These are phyloP conservation scores for Drosophila anceps DNA, from an alignment of 2,888 invertebrate genomes.

Conservation along the genomic window DNA sequence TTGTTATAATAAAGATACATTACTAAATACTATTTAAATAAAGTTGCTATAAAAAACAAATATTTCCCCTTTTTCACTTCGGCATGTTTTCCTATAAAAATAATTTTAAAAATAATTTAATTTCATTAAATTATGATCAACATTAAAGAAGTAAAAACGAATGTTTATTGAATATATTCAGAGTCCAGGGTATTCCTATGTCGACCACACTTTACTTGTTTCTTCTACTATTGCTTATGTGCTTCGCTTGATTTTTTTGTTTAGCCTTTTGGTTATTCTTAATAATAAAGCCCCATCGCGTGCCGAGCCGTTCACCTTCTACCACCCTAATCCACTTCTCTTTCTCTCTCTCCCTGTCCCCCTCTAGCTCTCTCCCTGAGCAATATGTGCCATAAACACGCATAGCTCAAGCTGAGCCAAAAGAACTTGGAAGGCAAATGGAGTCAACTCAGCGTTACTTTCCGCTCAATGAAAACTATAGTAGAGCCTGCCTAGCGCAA, in stretches of 20 bases:
- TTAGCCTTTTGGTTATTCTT: conserved; percentile 62
- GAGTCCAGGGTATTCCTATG: background rate
- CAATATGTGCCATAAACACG: conserved; percentile 50
- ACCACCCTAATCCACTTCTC: background rate
- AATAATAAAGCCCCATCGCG: conserved; percentile 57
- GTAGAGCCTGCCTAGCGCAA: background rate
- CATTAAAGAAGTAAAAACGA: too few species aligned
- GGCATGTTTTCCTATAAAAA: too few species aligned
- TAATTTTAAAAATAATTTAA: too few species aligned
- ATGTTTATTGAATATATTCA: background rate
- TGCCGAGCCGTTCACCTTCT: conserved; percentile 31
- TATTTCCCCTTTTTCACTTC: too few species aligned
- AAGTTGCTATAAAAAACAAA: background rate
- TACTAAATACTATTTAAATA: background rate
- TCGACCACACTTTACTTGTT: background rate
- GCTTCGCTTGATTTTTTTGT: conserved; percentile 35
- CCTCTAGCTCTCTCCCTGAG: background rate
- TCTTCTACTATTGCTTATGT: background rate
- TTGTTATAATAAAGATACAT: background rate
- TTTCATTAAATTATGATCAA: too few species aligned
- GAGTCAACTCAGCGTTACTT: conserved; percentile 62
- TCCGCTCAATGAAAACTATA: conserved; percentile 65
- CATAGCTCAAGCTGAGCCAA: conserved; percentile 36
- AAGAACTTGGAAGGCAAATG: conserved; percentile 10
- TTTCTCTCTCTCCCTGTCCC: background rate